Evolutionary conservation across 2,888 invertebrate species (phyloP).

Genomic region (Amorpha juglandis): DNA sequence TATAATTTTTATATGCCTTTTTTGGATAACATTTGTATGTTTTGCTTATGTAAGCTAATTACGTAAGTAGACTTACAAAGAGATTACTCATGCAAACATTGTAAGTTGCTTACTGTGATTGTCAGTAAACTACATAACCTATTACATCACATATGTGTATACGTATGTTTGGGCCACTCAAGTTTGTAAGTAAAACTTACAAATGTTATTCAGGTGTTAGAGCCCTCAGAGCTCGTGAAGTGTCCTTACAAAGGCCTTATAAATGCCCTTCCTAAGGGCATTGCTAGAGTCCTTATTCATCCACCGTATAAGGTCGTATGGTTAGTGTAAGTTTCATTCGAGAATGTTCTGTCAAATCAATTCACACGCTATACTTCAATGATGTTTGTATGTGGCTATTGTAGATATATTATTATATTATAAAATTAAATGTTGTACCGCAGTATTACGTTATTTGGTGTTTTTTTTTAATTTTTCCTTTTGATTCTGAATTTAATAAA

Average conservation of each 20-base stretch:
- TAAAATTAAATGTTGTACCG: slow-evolving; percentile 36
- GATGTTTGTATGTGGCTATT: slow-evolving; percentile 30
- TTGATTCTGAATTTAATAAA: background rate
- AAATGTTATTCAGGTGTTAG: background rate
- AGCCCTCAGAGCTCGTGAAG: background rate
- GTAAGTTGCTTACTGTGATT: no score
- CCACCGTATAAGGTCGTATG: no score
- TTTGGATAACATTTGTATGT: no score
- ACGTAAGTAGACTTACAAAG: no score
- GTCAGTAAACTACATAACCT: no score
- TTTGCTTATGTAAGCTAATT: no score
- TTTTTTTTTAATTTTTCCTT: slow-evolving; percentile 32
- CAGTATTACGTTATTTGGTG: slow-evolving; percentile 47
- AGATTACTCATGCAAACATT: no score
- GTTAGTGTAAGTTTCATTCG: background rate
- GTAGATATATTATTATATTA: slow-evolving; percentile 32
- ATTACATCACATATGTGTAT: no score
- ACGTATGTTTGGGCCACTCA: no score
- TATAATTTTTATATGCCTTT: no score
- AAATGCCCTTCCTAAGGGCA: background rate
- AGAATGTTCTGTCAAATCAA: slow-evolving; percentile 5
- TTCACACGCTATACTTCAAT: background rate
- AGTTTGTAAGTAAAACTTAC: no score
- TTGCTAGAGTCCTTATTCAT: no score
- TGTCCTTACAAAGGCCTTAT: slow-evolving; percentile 11